phyloP scores from a whole-genome alignment of 2,113 vertebrate species.

The Pachycephala philippinensis region DNA sequence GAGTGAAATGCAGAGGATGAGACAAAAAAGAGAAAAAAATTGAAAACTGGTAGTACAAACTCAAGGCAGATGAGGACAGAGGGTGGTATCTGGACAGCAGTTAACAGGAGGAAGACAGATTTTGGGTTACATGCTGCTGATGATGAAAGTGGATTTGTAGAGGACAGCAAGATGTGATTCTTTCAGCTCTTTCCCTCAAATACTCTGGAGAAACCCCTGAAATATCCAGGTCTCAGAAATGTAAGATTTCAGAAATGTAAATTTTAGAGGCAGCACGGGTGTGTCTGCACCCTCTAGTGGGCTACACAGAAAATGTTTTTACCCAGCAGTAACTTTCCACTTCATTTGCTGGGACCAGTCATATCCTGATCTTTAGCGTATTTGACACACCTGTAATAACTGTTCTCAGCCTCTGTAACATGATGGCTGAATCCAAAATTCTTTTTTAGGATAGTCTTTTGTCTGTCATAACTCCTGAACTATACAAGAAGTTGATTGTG shows the following conservation, averaged over 20 bases:
- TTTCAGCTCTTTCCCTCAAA: not conserved
- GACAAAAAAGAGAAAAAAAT: not conserved
- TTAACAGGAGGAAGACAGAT: not conserved
- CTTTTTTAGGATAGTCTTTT: not conserved
- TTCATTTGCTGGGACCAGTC: not conserved
- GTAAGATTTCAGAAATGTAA: not conserved
- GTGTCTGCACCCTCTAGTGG: constrained; percentile 15
- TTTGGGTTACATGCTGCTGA: not conserved
- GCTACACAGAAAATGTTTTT: not conserved
- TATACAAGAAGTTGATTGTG: not conserved
- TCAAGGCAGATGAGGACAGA: fast-evolving
- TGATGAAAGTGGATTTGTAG: not conserved
- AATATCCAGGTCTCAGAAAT: not conserved
- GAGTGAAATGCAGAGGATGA: not conserved
- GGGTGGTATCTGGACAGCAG: fast-evolving
- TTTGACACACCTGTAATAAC: not conserved
- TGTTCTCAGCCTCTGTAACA: not conserved
- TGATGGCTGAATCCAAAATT: not conserved
- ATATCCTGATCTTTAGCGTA: not conserved
- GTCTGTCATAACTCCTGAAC: not conserved
- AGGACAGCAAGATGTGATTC: not conserved
- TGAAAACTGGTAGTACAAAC: not conserved
- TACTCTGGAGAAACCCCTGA: not conserved
- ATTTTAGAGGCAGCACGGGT: not conserved
- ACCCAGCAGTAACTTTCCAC: not conserved